Evolutionary conservation across 2,888 invertebrate species (phyloP), one percentile per base, ranked within the genome.

Genomic region (Isoperla grammatica): DNA sequence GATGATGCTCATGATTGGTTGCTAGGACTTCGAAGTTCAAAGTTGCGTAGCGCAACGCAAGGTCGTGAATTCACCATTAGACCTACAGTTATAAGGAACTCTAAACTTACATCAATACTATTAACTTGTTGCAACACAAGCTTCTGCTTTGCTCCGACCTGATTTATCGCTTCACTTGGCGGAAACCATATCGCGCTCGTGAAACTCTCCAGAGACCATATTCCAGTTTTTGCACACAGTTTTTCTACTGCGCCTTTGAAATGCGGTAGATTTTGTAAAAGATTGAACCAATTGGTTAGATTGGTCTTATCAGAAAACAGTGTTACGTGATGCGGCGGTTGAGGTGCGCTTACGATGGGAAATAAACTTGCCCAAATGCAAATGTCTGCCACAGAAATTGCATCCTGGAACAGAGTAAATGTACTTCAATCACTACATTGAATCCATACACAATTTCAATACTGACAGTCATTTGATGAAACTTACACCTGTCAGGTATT

Each of bases 321-420:
- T 63, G 81, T 79, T 45, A 76, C 72, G 50, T 72, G 77, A 9
- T 85, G 72, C 43, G 81, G 81, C n/a, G 78, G 78, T 65, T 82
- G 83, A 65, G 78, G 78, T 65, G 82, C 83, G 65, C 77, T 75
- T 61, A 78, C 73, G 1, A 87, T 67, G 0, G 87, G 87, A 69
- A 86, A 88, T 3, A 91, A 67, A 1, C 85, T 82, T 43, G 83
- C 81, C 87, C 88, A 91, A 62, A 90, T 76, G 2, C 83, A 79
- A 57, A 88, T 75, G 73, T 92, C 91, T 0, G 84, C 87, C 2
- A 84, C 76, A 17, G 84, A 81, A 22, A 87, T 60, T 64, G 79
- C 78, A 60, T 80, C 78, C 85, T 86, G 72, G 56, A 79, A 76
- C 63, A 22, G 12, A 13, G 20, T 40, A 1, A 2, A 17, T 20